Percentiles rank a stretch among this genome's conserved stretches.
phyloP scores from a whole-genome alignment of 2,888 invertebrate genomes.

The Tanytarsus gracilentus region DNA sequence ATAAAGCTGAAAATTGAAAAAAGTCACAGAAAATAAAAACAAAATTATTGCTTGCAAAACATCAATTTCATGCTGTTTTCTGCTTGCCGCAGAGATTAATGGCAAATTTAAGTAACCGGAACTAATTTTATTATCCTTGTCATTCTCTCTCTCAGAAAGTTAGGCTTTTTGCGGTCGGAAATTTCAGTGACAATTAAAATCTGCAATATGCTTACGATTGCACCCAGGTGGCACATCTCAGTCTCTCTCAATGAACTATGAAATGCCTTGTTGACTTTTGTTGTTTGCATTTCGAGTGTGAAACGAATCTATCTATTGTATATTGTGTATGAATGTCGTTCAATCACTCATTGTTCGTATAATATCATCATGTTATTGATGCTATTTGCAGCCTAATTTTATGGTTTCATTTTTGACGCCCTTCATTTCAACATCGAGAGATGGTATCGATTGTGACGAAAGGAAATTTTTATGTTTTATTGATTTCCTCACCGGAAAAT shows the following conservation, averaged over 20 bases:
- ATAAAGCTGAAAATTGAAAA: slow-evolving; percentile 3
- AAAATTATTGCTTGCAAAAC: slow-evolving; percentile 14
- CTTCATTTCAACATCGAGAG: too few relatives aligned
- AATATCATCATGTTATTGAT: background rate
- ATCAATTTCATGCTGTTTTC: slow-evolving; percentile 23
- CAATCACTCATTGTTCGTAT: too few relatives aligned
- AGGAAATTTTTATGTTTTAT: too few relatives aligned
- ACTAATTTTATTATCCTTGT: slow-evolving; percentile 23
- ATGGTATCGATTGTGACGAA: too few relatives aligned
- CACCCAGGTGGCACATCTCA: slow-evolving; percentile 10
- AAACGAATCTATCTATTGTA: background rate
- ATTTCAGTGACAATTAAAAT: slow-evolving; percentile 15
- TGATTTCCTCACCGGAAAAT: too few relatives aligned
- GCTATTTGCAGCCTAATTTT: slow-evolving; percentile 1
- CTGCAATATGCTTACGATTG: background rate
- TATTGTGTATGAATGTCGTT: background rate
- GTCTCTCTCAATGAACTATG: background rate
- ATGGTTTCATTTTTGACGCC: background rate
- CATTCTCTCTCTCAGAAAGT: background rate
- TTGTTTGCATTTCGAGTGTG: slow-evolving; percentile 27
- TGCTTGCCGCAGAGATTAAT: background rate
- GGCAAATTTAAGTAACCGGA: slow-evolving; percentile 25
- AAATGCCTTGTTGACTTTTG: slow-evolving; percentile 20
- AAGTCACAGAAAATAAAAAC: background rate
- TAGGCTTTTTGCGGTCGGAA: slow-evolving; percentile 17